Conservation (phyloP, 2,888 invertebrate genomes). For the Dicyrtoma fusca region DNA sequence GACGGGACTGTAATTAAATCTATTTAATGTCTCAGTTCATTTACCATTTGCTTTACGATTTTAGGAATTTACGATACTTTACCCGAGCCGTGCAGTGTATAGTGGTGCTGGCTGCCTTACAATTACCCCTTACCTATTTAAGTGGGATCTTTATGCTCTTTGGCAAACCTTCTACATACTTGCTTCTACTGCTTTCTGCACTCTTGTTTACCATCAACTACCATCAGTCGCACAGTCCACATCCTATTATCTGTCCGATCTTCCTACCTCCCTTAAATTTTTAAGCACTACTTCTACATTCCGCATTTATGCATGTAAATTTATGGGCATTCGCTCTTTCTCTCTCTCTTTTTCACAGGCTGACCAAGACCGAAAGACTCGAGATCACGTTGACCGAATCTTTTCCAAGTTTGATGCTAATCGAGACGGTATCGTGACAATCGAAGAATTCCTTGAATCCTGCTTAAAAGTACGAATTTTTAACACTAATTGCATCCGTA, state of each 20-base stretch:
- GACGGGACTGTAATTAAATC: no score
- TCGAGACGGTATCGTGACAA: constrained; percentile 90
- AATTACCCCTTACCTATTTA: neutral
- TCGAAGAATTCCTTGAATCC: constrained; percentile 93
- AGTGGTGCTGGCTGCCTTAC: neutral
- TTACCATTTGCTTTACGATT: no score
- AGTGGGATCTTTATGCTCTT: no score
- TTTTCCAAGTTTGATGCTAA: constrained; percentile 89
- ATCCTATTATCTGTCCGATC: no score
- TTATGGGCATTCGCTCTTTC: constrained; percentile 11
- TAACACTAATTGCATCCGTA: neutral
- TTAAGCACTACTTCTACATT: no score
- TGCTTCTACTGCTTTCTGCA: no score
- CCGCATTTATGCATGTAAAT: neutral
- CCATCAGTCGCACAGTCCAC: neutral
- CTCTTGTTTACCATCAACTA: no score
- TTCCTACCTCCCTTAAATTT: no score
- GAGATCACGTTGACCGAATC: constrained; percentile 84
- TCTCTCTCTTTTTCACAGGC: constrained; percentile 62
- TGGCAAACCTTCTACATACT: no score
- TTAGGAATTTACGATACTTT: no score
- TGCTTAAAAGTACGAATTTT: constrained; percentile 75
- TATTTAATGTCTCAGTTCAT: no score
- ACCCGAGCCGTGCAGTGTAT: no score
- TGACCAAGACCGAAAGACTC: constrained; percentile 76